Percentiles rank a stretch among this genome's conserved stretches.
phyloP scores from a whole-genome alignment of 2,888 invertebrate species.

The Gortyna flavago region DNA sequence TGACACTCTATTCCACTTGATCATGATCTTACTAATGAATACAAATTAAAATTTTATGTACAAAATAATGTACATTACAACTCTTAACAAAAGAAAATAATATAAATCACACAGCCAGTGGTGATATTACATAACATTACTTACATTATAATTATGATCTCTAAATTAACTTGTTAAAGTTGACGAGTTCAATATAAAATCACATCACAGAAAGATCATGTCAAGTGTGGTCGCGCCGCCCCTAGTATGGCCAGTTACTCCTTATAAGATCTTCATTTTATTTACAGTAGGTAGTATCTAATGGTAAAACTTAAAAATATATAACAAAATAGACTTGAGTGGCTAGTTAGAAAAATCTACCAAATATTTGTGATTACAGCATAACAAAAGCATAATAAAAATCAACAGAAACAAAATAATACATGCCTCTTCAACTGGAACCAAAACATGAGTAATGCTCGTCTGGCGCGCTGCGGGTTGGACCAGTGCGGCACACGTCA shows the following conservation, averaged over 20 bases:
- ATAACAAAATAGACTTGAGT: conserved; percentile 88
- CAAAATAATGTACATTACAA: conserved; percentile 56
- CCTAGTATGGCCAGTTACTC: conserved; percentile 78
- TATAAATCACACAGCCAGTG: conserved; percentile 62
- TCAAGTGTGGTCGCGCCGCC: conserved; percentile 70
- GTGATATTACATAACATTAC: conserved; percentile 60
- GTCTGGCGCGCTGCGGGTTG: conserved; percentile 63
- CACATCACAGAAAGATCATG: conserved; percentile 64
- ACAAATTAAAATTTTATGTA: conserved; percentile 59
- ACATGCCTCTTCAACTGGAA: conserved; percentile 75
- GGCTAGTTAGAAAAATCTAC: conserved; percentile 85
- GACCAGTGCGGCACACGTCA: not conserved
- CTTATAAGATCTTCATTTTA: conserved; percentile 84
- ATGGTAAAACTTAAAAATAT: conserved; percentile 89
- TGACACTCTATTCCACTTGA: conserved; percentile 67
- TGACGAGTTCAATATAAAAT: conserved; percentile 46
- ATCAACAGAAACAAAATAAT: conserved; percentile 86
- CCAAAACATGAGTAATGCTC: conserved; percentile 65
- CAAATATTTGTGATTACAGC: conserved; percentile 86
- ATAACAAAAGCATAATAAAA: conserved; percentile 86
- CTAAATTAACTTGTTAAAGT: conserved; percentile 47
- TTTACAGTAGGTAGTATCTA: conserved; percentile 82
- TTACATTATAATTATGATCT: conserved; percentile 56
- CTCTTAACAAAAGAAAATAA: conserved; percentile 58
- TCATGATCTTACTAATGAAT: conserved; percentile 54